Conservation (phyloP, 1,140 invertebrate genomes). For the Brachionus angularis region DNA sequence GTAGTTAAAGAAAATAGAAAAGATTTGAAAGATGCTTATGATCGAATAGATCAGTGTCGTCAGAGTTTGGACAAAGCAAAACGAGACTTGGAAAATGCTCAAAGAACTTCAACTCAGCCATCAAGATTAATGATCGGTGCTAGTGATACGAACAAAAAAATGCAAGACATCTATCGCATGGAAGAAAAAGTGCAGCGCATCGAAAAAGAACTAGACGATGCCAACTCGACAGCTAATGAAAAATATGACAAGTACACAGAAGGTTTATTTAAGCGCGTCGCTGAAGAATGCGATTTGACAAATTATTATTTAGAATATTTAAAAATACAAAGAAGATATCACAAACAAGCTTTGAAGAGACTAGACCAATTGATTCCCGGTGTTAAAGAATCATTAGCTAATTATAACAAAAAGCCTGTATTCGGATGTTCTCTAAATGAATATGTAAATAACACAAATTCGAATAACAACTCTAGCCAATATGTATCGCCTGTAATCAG, state of each 20-base stretch:
- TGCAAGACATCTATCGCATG: constrained; percentile 12
- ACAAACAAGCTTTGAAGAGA: constrained; percentile 19
- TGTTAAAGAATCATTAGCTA: constrained; percentile 25
- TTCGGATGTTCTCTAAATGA: constrained; percentile 29
- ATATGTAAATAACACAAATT: constrained; percentile 38
- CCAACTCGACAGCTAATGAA: constrained; percentile 7
- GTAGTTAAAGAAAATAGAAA: constrained; percentile 17
- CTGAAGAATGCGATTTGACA: constrained; percentile 31
- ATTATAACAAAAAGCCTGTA: constrained; percentile 36
- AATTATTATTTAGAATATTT: constrained; percentile 36
- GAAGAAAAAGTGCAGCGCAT: constrained; percentile 21
- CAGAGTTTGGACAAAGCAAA: constrained; percentile 33
- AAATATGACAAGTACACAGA: constrained; percentile 43
- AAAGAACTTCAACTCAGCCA: not conserved
- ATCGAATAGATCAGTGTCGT: constrained; percentile 28
- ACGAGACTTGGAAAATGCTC: constrained; percentile 15
- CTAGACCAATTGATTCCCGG: constrained; percentile 11
- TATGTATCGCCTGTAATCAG: constrained; percentile 35
- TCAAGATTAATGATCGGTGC: constrained; percentile 17
- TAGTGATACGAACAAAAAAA: not conserved
- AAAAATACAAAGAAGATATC: constrained; percentile 9
- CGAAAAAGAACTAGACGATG: constrained; percentile 38
- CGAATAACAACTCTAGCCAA: not conserved
- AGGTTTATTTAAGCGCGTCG: constrained; percentile 37
- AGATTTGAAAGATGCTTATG: constrained; percentile 36